Evolutionary conservation across 2,888 invertebrate genomes (phyloP).

Genomic region (Holacanthella duospinosa): DNA sequence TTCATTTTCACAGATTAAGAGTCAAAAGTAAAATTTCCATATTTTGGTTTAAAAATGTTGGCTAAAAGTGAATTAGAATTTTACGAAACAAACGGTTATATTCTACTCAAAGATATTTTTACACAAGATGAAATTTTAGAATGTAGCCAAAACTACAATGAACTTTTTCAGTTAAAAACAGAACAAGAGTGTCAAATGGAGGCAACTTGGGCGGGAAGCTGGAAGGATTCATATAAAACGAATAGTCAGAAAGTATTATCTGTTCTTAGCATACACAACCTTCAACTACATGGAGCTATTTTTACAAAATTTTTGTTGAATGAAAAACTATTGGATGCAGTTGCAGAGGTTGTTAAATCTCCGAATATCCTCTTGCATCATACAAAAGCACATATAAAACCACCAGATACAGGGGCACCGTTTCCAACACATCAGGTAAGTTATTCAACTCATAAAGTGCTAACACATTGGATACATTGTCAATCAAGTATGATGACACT

Average conservation of each 20-base stretch:
- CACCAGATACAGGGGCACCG: constrained; percentile 50
- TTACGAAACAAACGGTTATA: constrained; percentile 49
- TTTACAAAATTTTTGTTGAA: constrained; percentile 47
- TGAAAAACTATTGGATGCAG: constrained; percentile 46
- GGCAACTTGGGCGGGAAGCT: constrained; percentile 49
- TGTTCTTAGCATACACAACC: constrained; percentile 51
- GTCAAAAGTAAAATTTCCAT: no score
- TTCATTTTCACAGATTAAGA: no score
- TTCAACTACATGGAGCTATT: constrained; percentile 49
- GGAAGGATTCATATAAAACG: constrained; percentile 31
- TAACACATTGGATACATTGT: neutral
- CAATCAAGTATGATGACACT: no score
- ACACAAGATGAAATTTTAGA: constrained; percentile 44
- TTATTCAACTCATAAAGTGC: neutral
- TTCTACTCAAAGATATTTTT: constrained; percentile 46
- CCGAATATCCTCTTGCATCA: constrained; percentile 51
- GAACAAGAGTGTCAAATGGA: constrained; percentile 43
- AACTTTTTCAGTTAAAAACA: constrained; percentile 47
- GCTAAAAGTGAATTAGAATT: constrained; percentile 46
- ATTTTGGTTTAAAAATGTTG: constrained; percentile 37
- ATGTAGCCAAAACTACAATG: constrained; percentile 47
- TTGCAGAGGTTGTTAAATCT: constrained; percentile 49
- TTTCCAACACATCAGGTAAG: constrained; percentile 52
- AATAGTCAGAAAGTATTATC: neutral
- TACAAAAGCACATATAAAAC: constrained; percentile 53